These are phyloP conservation scores for Pterobdella sp. DNA, from an alignment of 2,888 invertebrate genomes.

Conservation along the genomic window DNA sequence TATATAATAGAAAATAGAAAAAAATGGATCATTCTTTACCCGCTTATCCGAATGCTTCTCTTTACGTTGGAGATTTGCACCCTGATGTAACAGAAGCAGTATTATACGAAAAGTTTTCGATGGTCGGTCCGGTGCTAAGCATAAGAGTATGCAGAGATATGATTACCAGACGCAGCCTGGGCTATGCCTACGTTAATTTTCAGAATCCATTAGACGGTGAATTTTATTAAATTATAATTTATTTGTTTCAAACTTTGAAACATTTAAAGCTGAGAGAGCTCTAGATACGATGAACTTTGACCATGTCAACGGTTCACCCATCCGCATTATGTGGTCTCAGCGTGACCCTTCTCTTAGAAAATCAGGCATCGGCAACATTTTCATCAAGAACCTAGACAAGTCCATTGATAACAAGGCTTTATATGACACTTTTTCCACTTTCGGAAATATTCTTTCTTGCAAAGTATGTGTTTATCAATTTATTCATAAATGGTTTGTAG, in stretches of 20 bases:
- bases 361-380: constrained; percentile 97
- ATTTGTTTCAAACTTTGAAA: not conserved
- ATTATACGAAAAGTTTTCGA: constrained; percentile 97
- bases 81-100: constrained; percentile 96
- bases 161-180: constrained; percentile 90
- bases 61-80: constrained; percentile 98
- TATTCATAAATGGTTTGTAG: not conserved
- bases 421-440: constrained; percentile 97
- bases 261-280: constrained; percentile 81
- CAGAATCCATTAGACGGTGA: constrained; percentile 98
- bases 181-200: constrained; percentile 99
- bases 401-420: constrained; percentile 97
- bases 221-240: constrained; percentile 41
- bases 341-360: constrained; percentile 94
- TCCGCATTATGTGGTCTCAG: constrained; percentile 99
- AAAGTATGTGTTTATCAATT: constrained; percentile 60
- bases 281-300: constrained; percentile 99
- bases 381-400: constrained; percentile 95
- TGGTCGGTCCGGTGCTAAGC: constrained; percentile 94
- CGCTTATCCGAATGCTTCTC: constrained; percentile 63
- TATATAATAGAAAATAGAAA: constrained; percentile 13
- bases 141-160: constrained; percentile 98
- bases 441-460: constrained; percentile 96
- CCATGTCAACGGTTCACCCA: constrained; percentile 88
- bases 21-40: constrained; percentile 39